A percentile compares a stretch with the other conserved stretches of the same genome.
Evolutionary conservation across 2,888 invertebrate genomes (phyloP).

Genomic region (Halictus quadricinctus): DNA sequence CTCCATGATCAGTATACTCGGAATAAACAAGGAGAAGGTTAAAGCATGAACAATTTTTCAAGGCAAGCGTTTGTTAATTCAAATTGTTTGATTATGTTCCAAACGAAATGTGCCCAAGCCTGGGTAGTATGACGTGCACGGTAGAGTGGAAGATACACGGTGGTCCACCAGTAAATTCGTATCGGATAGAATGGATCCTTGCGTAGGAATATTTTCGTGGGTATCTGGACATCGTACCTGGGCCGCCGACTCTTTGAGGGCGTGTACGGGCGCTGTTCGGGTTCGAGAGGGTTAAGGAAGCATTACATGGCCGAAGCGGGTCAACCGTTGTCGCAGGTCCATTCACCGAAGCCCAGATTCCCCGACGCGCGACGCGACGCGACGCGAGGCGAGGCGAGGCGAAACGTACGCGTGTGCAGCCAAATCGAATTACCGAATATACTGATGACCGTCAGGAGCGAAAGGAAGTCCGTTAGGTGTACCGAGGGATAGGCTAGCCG

Average conservation of each 20-base stretch:
- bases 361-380: conserved; percentile 3
- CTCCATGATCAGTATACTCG: too few relatives aligned
- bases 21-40: too few relatives aligned
- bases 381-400: background rate
- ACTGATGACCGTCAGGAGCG: conserved; percentile 71
- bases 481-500: conserved; percentile 67
- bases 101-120: background rate
- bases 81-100: background rate
- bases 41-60: too few relatives aligned
- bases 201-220: background rate
- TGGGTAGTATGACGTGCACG: background rate
- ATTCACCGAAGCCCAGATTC: conserved; percentile 57
- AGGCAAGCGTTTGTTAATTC: too few relatives aligned
- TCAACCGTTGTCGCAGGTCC: conserved; percentile 20
- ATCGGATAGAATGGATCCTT: background rate
- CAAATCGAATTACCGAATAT: conserved; percentile 75
- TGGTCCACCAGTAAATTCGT: background rate
- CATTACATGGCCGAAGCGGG: conserved; percentile 20
- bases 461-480: conserved; percentile 82
- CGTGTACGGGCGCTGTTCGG: background rate
- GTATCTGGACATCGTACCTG: background rate
- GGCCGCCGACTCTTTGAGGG: background rate
- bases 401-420: conserved; percentile 30
- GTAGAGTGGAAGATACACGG: background rate
- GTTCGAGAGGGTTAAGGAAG: conserved; percentile 17